phyloP scores from a whole-genome alignment of 1,140 invertebrate species.

The Drosophila burlai region DNA sequence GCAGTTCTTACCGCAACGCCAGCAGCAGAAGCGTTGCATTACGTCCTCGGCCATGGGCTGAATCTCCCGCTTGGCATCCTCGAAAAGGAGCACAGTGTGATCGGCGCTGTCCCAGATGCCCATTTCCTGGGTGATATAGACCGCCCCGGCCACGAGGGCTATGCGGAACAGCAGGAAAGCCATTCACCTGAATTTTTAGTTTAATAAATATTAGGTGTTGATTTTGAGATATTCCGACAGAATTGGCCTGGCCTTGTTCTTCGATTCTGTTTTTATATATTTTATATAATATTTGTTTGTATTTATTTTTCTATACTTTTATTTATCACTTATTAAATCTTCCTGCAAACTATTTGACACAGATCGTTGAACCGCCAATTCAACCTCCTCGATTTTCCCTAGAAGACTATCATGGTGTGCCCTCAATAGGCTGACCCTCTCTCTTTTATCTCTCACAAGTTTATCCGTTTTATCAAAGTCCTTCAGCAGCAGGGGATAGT shows the following conservation, averaged over 20 bases:
- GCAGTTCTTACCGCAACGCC: conserved; percentile 8
- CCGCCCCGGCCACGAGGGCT: conserved; percentile 30
- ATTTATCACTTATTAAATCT: background rate
- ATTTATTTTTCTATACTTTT: background rate
- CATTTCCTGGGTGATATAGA: conserved; percentile 24
- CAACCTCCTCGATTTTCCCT: background rate
- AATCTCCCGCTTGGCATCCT: conserved; percentile 17
- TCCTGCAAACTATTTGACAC: background rate
- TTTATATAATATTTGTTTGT: background rate
- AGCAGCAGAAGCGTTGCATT: conserved; percentile 24
- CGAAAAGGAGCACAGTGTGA: background rate
- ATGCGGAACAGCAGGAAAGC: conserved; percentile 22
- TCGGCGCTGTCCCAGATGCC: conserved; percentile 28
- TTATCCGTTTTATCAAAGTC: conserved; percentile 18
- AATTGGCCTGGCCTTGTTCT: background rate
- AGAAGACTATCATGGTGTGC: conserved; percentile 1
- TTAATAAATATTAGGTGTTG: background rate
- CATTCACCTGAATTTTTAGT: conserved; percentile 17
- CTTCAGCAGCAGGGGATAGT: conserved; percentile 13
- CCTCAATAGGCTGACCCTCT: background rate
- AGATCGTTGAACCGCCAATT: background rate
- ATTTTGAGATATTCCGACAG: conserved; percentile 18
- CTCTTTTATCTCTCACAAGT: background rate
- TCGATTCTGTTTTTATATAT: no score
- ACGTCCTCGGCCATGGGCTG: conserved; percentile 9